These are phyloP conservation scores for Agriopis aurantiaria DNA, from an alignment of 2,888 invertebrate species.

Conservation along the genomic window DNA sequence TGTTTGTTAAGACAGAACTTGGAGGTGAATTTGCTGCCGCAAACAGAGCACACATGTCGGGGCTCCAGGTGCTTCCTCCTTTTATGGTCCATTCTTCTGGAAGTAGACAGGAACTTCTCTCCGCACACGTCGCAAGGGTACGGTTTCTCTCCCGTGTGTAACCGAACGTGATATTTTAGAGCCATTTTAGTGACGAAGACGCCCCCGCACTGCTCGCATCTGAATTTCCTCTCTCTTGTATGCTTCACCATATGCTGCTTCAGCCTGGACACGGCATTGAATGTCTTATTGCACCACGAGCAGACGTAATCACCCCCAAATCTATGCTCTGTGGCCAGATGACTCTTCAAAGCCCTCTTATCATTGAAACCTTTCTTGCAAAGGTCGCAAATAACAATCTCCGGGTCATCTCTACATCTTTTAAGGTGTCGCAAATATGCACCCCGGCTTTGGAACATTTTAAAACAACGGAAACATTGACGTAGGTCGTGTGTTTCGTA, in stretches of 20 bases:
- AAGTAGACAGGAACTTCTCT: conserved; percentile 20
- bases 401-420: neutral
- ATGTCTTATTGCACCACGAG: neutral
- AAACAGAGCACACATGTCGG: neutral
- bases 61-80: neutral
- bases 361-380: neutral
- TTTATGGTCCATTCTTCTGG: conserved; percentile 35
- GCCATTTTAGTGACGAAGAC: neutral
- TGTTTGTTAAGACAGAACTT: neutral
- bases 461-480: neutral
- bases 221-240: neutral
- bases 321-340: neutral
- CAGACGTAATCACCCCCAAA: neutral
- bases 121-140: neutral
- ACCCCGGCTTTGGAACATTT: neutral
- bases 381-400: neutral
- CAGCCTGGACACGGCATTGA: neutral
- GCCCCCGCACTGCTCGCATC: neutral
- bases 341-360: neutral
- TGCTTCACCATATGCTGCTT: neutral
- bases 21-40: neutral
- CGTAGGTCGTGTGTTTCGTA: neutral
- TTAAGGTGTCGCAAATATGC: neutral
- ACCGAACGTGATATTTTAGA: neutral
- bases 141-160: conserved; percentile 1